Evolutionary conservation across 2,797 vertebrate genomes (phyloP).

Genomic region (Anolis apletophallus): DNA sequence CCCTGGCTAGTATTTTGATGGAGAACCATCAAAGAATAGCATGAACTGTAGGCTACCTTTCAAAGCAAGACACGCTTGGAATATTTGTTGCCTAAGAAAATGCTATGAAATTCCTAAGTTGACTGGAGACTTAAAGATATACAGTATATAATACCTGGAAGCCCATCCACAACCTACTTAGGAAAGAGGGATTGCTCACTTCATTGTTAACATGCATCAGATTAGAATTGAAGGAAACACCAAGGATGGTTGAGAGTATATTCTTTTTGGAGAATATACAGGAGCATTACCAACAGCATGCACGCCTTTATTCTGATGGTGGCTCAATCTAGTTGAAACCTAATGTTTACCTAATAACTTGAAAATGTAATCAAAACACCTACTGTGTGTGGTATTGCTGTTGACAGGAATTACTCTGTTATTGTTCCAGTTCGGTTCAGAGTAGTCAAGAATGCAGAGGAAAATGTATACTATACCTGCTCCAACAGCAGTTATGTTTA

Average conservation of each 20-base stretch:
- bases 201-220: background rate
- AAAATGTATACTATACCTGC: background rate
- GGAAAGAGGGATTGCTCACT: constrained; percentile 18
- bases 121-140: background rate
- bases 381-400: background rate
- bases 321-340: background rate
- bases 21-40: too few species aligned
- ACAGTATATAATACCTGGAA: background rate
- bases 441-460: background rate
- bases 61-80: too few species aligned
- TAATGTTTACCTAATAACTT: background rate
- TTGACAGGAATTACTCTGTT: background rate
- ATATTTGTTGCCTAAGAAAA: too few species aligned
- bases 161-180: background rate
- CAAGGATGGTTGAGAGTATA: background rate
- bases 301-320: background rate
- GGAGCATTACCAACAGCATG: background rate
- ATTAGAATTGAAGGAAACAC: constrained; percentile 7
- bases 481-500: background rate
- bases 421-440: background rate
- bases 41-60: too few species aligned
- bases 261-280: background rate
- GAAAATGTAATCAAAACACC: background rate
- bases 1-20: too few species aligned
- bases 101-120: too few species aligned